These are phyloP conservation scores for Lophius americanus DNA, from an alignment of 2,797 vertebrate genomes.

Conservation along the genomic window DNA sequence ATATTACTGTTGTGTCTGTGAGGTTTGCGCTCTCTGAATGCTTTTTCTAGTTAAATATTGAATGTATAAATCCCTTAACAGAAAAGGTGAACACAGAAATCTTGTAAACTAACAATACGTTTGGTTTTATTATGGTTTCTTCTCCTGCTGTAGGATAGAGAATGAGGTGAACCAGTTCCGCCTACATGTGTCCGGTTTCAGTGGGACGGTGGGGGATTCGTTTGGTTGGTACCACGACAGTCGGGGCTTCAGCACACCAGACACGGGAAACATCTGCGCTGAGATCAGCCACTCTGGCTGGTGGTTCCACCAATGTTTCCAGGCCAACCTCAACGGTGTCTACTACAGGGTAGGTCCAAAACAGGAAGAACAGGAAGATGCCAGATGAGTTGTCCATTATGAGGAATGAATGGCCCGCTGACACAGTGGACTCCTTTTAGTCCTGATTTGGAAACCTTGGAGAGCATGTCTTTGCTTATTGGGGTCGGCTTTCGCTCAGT, in stretches of 20 bases:
- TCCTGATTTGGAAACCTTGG: no score
- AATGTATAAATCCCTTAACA: no score
- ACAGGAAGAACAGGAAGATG: no score
- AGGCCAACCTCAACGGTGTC: conserved; percentile 88
- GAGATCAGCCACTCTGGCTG: conserved; percentile 88
- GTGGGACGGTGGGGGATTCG: conserved; percentile 85
- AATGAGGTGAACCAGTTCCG: conserved; percentile 80
- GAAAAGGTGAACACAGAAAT: no score
- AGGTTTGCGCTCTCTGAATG: no score
- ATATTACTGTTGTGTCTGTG: no score
- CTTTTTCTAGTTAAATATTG: no score
- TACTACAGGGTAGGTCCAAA: conserved; percentile 83
- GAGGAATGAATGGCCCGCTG: no score
- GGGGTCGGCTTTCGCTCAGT: no score
- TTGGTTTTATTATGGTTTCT: neutral
- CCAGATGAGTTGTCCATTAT: neutral
- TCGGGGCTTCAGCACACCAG: conserved; percentile 85
- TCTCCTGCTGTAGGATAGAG: conserved; percentile 74
- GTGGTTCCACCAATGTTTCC: conserved; percentile 91
- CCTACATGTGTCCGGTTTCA: conserved; percentile 85
- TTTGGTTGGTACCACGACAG: conserved; percentile 90
- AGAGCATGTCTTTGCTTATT: no score
- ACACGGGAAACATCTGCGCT: conserved; percentile 85
- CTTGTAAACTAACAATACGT: no score
- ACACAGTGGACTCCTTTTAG: no score